Evolutionary conservation across 2,888 invertebrate species (phyloP).

Genomic region (Scelioninae gen. 2): DNA sequence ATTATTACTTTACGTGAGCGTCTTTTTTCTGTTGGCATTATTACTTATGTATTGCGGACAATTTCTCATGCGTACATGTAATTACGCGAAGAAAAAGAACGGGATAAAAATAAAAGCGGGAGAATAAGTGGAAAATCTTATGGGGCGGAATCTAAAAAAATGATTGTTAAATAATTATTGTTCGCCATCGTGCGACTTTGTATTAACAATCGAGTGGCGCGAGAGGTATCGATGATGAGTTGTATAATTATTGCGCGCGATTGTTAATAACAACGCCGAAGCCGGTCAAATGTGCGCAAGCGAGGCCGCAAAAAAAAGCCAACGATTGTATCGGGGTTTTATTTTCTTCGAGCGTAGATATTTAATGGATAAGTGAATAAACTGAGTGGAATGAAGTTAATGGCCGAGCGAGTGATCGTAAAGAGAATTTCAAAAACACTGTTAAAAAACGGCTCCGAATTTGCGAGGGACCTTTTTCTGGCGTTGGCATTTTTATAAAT

Average conservation of each 20-base stretch:
- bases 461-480: background rate
- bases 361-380: conserved; percentile 41
- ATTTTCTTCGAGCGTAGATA: conserved; percentile 28
- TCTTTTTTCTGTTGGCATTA: conserved; percentile 54
- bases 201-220: background rate
- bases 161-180: no score
- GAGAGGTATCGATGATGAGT: conserved; percentile 19
- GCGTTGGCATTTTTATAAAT: no score
- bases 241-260: conserved; percentile 30
- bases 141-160: no score
- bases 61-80: conserved; percentile 55
- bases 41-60: conserved; percentile 59
- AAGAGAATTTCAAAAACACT: conserved; percentile 5
- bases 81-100: conserved; percentile 23
- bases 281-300: conserved; percentile 30
- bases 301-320: conserved; percentile 34
- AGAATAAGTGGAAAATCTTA: background rate
- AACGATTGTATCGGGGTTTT: conserved; percentile 40
- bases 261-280: conserved; percentile 39
- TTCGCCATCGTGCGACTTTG: background rate
- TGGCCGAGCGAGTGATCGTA: conserved; percentile 6
- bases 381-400: conserved; percentile 30
- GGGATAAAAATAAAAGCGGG: background rate
- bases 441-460: background rate
- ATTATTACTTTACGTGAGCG: conserved; percentile 60